These are phyloP conservation scores for Sipha maydis DNA, from an alignment of 2,888 invertebrate species.

Conservation along the genomic window DNA sequence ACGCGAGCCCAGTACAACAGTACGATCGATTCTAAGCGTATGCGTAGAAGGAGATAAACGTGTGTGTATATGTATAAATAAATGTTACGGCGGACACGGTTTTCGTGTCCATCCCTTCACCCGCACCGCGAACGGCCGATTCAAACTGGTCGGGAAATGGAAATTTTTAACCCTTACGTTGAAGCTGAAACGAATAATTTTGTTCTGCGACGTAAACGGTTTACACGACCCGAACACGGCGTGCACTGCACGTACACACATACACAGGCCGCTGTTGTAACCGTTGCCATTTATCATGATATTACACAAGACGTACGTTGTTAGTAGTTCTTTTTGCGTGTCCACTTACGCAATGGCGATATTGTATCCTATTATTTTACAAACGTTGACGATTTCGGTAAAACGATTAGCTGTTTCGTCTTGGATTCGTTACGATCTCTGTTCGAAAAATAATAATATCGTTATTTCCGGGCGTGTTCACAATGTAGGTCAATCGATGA, in stretches of 20 bases:
- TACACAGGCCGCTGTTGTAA: neutral
- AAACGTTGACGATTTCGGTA: neutral
- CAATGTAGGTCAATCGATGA: conserved; percentile 39
- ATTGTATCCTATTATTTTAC: conserved; percentile 4
- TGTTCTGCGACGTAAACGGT: neutral
- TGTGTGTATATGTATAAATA: no score
- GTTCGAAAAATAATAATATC: neutral
- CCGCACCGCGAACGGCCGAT: no score
- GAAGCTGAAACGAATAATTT: neutral
- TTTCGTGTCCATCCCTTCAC: no score
- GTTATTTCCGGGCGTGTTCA: neutral
- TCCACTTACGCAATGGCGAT: neutral
- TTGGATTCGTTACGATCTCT: neutral
- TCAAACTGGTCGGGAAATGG: neutral
- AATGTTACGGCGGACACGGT: no score
- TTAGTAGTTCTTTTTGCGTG: neutral
- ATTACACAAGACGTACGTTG: neutral
- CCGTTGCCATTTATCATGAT: neutral
- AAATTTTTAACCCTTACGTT: neutral
- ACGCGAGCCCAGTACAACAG: neutral
- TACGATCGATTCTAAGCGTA: neutral
- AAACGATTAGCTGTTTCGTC: neutral
- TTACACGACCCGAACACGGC: neutral
- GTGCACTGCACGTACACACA: neutral
- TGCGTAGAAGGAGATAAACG: no score